These are phyloP conservation scores for Entomobrya multifasciata DNA, from an alignment of 2,888 invertebrate species.

Conservation along the genomic window DNA sequence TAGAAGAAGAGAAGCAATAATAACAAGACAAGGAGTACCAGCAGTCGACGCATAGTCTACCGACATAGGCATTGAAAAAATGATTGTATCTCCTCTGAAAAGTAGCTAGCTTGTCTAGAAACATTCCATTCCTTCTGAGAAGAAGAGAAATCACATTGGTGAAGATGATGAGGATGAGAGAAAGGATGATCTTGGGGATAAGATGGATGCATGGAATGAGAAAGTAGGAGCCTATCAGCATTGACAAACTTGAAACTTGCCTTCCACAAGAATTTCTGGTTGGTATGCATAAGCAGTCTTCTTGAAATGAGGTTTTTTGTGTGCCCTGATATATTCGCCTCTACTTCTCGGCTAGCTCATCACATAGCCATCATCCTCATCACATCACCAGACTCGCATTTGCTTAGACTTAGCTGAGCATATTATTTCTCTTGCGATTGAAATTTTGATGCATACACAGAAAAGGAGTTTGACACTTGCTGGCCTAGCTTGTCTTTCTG, in stretches of 20 bases:
- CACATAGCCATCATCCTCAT: no score
- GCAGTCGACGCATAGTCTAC: no score
- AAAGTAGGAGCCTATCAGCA: not conserved
- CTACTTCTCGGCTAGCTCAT: not conserved
- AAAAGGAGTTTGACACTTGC: not conserved
- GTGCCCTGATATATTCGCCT: not conserved
- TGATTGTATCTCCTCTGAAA: conserved; percentile 3
- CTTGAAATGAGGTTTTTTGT: not conserved
- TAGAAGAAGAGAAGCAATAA: no score
- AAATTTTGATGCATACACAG: conserved; percentile 9
- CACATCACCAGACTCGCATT: no score
- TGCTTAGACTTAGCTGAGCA: not conserved
- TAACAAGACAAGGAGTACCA: no score
- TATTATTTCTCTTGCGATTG: not conserved
- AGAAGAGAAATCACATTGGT: not conserved
- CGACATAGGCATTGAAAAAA: no score
- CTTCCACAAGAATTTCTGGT: not conserved
- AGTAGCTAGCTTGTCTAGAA: not conserved
- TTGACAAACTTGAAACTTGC: conserved; percentile 7
- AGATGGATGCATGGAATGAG: not conserved
- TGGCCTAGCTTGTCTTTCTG: not conserved
- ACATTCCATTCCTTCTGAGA: not conserved
- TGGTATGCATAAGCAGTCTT: not conserved
- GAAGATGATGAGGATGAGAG: not conserved
- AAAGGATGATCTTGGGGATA: conserved; percentile 1